A percentile compares a stretch with the other conserved stretches of the same genome.
Conservation (phyloP, 2,888 invertebrate genomes). For the Drosophila histrio region DNA sequence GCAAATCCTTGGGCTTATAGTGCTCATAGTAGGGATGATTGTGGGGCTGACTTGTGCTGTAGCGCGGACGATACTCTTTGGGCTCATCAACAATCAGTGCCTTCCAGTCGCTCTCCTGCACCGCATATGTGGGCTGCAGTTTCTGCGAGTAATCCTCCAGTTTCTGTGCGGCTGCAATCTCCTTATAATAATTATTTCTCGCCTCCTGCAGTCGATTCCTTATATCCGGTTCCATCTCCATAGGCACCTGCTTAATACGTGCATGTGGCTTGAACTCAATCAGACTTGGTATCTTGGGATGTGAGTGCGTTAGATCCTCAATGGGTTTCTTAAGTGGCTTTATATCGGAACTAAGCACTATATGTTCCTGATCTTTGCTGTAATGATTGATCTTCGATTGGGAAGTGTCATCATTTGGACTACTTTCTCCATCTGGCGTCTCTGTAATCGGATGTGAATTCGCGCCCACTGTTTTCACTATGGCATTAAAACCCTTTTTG, state of each 20-base stretch:
- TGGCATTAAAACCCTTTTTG: conserved; percentile 86
- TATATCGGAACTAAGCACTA: conserved; percentile 83
- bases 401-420: conserved; percentile 79
- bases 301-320: conserved; percentile 81
- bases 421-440: conserved; percentile 72
- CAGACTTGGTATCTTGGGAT: conserved; percentile 81
- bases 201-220: conserved; percentile 69
- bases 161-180: conserved; percentile 68
- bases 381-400: conserved; percentile 84
- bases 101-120: conserved; percentile 81
- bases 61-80: conserved; percentile 60
- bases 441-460: conserved; percentile 83
- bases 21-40: conserved; percentile 69
- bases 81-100: conserved; percentile 76
- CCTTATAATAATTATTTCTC: conserved; percentile 78
- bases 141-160: conserved; percentile 53
- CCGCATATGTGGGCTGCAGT: conserved; percentile 62
- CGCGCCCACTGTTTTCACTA: conserved; percentile 85
- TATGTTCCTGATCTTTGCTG: conserved; percentile 84
- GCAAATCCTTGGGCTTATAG: conserved; percentile 59
- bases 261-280: conserved; percentile 83
- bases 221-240: conserved; percentile 81
- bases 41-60: conserved; percentile 47
- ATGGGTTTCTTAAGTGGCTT: conserved; percentile 77
- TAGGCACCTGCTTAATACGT: conserved; percentile 81